Evolutionary conservation across 2,797 vertebrate species (phyloP).

Genomic region (Denticeps clupeoides): DNA sequence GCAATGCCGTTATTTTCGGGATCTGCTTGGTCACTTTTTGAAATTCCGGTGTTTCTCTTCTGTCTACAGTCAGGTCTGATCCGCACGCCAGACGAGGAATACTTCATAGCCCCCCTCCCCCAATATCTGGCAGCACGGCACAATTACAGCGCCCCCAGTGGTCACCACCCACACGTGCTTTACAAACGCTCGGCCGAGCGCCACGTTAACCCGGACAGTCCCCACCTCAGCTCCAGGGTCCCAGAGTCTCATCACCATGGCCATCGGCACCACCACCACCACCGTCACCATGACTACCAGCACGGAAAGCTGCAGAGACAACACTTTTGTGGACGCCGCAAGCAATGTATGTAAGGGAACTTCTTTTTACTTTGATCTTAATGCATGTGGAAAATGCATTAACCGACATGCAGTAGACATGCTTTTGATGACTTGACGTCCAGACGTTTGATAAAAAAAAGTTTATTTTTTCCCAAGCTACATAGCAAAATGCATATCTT

Average conservation of each 20-base stretch:
- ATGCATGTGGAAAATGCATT: constrained; percentile 5
- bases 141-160: constrained; percentile 72
- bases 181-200: constrained; percentile 83
- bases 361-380: constrained; percentile 33
- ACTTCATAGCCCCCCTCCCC: constrained; percentile 83
- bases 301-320: constrained; percentile 68
- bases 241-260: constrained; percentile 16
- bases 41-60: constrained; percentile 28
- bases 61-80: constrained; percentile 81
- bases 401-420: not conserved
- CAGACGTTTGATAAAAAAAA: too few species aligned
- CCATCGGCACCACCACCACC: constrained; percentile 21
- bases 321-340: constrained; percentile 95
- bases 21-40: too few species aligned
- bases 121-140: constrained; percentile 73
- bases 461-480: too few species aligned
- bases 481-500: too few species aligned
- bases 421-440: too few species aligned
- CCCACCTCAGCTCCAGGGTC: constrained; percentile 8
- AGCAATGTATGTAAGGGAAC: constrained; percentile 99
- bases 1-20: too few species aligned
- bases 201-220: constrained; percentile 47
- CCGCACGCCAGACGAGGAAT: constrained; percentile 72
- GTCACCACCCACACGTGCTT: constrained; percentile 85
- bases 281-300: constrained; percentile 43